These are phyloP conservation scores for Anseranas semipalmata DNA, from an alignment of 2,113 vertebrate genomes.

Conservation along the genomic window DNA sequence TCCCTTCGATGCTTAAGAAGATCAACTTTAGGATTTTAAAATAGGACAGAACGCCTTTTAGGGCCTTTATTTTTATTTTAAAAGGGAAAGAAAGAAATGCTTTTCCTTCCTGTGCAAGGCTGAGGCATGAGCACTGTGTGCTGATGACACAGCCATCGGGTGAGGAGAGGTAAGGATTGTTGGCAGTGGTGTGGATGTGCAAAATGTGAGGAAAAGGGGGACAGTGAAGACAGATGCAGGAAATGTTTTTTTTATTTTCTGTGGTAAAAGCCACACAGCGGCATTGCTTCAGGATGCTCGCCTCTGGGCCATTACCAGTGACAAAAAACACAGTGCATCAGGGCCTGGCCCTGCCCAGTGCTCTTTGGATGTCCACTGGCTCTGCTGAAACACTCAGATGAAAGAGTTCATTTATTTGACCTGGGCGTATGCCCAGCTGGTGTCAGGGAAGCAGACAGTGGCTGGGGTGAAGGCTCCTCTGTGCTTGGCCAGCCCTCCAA, in stretches of 20 bases:
- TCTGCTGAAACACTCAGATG: not conserved
- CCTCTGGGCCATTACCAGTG: not conserved
- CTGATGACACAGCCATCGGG: not conserved
- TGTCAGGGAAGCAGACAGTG: not conserved
- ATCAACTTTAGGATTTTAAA: constrained; percentile 62
- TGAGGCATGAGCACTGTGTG: not conserved
- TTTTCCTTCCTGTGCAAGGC: not conserved
- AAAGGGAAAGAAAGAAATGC: not conserved
- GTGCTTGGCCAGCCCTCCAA: not conserved
- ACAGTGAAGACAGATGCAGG: not conserved
- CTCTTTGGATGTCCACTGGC: not conserved
- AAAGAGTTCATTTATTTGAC: not conserved
- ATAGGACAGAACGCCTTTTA: constrained; percentile 56
- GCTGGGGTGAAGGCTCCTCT: not conserved
- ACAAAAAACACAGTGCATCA: not conserved
- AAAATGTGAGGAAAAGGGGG: not conserved
- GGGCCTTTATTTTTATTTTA: constrained; percentile 10
- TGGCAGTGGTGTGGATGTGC: not conserved
- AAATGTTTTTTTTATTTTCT: not conserved
- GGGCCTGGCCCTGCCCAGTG: not conserved
- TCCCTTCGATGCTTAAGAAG: constrained; percentile 45
- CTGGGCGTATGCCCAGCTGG: not conserved
- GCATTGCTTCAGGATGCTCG: not conserved
- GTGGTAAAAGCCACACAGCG: not conserved
- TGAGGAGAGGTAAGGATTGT: not conserved